These are phyloP conservation scores for Tetranychus piercei DNA, from an alignment of 2,888 invertebrate species.

Conservation along the genomic window DNA sequence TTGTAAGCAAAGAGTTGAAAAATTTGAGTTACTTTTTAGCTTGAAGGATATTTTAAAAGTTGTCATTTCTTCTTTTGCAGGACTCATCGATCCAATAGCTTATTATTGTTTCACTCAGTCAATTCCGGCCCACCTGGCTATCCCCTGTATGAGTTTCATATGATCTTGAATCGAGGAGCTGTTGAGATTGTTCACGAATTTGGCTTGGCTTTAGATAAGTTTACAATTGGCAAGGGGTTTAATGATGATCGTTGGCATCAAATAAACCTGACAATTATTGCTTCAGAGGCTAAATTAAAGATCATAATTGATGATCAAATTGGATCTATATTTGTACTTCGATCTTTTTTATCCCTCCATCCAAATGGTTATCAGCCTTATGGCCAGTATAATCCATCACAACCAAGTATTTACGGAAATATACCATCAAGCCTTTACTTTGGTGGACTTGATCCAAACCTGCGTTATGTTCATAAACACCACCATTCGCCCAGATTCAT, in stretches of 20 bases:
- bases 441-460: slow-evolving; percentile 63
- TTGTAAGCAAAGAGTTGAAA: too few species aligned
- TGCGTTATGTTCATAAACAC: slow-evolving; percentile 56
- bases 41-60: neutral
- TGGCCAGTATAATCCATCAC: neutral
- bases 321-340: slow-evolving; percentile 44
- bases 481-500: slow-evolving; percentile 82
- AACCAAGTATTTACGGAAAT: neutral
- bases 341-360: slow-evolving; percentile 49
- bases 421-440: slow-evolving; percentile 19
- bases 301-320: slow-evolving; percentile 68
- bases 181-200: slow-evolving; percentile 78
- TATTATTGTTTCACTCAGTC: slow-evolving; percentile 73
- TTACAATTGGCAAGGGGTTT: slow-evolving; percentile 36
- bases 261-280: slow-evolving; percentile 67
- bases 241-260: slow-evolving; percentile 79
- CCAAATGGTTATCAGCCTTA: neutral
- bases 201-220: slow-evolving; percentile 35
- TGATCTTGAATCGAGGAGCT: slow-evolving; percentile 77
- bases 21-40: neutral
- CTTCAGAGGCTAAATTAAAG: slow-evolving; percentile 60
- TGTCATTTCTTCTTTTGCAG: slow-evolving; percentile 52
- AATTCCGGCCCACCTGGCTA: slow-evolving; percentile 59
- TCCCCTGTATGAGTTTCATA: slow-evolving; percentile 71
- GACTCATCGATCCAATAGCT: slow-evolving; percentile 65